Evolutionary conservation across 2,113 vertebrate genomes (phyloP).

Genomic region (Martes martes): DNA sequence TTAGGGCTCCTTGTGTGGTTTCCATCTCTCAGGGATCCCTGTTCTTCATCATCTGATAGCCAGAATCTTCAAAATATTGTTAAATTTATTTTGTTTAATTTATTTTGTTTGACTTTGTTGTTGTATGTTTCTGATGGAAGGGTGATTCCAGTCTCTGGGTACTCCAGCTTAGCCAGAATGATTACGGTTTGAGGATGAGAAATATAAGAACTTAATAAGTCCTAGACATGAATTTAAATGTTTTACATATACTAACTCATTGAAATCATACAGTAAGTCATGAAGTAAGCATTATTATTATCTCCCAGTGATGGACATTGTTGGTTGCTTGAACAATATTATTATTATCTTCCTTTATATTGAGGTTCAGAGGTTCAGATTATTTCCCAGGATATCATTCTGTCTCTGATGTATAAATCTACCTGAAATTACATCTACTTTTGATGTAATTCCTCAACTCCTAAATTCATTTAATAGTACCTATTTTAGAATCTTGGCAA

Average conservation of each 20-base stretch:
- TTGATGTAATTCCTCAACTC: not conserved
- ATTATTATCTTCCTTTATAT: not conserved
- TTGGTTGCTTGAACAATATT: not conserved
- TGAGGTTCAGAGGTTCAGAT: not conserved
- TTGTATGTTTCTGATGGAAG: not conserved
- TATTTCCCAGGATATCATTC: not conserved
- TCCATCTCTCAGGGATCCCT: not conserved
- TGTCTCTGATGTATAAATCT: not conserved
- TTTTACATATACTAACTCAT: not conserved
- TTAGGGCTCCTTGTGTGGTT: not conserved
- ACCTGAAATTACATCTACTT: not conserved
- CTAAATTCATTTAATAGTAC: not conserved
- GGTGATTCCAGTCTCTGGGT: not conserved
- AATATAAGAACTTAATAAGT: not conserved
- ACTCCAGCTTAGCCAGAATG: not conserved
- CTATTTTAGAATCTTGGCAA: not conserved
- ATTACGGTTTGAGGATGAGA: not conserved
- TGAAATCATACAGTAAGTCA: not conserved
- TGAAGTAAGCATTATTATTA: not conserved
- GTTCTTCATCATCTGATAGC: not conserved
- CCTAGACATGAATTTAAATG: not conserved
- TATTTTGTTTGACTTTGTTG: not conserved
- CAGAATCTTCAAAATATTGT: not conserved
- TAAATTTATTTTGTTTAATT: not conserved
- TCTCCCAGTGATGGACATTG: not conserved